These are phyloP conservation scores for Patella pellucida DNA, from an alignment of 2,888 invertebrate species.

Conservation along the genomic window DNA sequence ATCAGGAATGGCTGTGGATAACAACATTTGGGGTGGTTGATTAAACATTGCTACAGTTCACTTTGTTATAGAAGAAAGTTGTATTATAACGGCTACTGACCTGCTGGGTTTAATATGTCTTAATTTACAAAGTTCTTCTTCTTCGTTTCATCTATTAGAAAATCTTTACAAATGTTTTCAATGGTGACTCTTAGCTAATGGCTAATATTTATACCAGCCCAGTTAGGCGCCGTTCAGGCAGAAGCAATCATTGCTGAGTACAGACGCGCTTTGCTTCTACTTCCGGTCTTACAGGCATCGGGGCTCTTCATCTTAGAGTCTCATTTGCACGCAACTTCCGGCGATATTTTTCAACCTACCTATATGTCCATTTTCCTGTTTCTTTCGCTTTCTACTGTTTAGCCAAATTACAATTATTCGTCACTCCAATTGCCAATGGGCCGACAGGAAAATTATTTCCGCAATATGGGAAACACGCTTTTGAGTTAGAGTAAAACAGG, in stretches of 20 bases:
- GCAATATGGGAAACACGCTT: conserved; percentile 23
- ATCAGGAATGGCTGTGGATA: background rate
- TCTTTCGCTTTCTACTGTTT: conserved; percentile 35
- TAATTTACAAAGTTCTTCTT: conserved; percentile 3
- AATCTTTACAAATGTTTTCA: conserved; percentile 10
- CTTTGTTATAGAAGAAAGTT: background rate
- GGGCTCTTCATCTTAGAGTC: conserved; percentile 31
- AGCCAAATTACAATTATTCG: conserved; percentile 35
- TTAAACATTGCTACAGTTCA: background rate
- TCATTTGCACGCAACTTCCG: conserved; percentile 45
- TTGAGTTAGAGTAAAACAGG: conserved; percentile 25
- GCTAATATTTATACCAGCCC: conserved; percentile 20
- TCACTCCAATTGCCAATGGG: conserved; percentile 17
- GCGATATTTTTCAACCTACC: conserved; percentile 32
- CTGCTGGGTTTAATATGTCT: conserved; percentile 3
- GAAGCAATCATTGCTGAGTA: conserved; percentile 22
- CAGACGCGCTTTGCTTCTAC: conserved; percentile 19
- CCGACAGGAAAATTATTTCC: conserved; percentile 24
- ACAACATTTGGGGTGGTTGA: background rate
- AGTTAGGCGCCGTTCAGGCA: conserved; percentile 16
- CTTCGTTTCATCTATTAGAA: conserved; percentile 7
- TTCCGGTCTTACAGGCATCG: conserved; percentile 31
- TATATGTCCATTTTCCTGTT: conserved; percentile 34
- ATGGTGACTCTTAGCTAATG: conserved; percentile 20
- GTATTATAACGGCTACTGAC: background rate